These are phyloP conservation scores for Drosophila setosimentum DNA, from an alignment of 2,888 invertebrate genomes.

Conservation along the genomic window DNA sequence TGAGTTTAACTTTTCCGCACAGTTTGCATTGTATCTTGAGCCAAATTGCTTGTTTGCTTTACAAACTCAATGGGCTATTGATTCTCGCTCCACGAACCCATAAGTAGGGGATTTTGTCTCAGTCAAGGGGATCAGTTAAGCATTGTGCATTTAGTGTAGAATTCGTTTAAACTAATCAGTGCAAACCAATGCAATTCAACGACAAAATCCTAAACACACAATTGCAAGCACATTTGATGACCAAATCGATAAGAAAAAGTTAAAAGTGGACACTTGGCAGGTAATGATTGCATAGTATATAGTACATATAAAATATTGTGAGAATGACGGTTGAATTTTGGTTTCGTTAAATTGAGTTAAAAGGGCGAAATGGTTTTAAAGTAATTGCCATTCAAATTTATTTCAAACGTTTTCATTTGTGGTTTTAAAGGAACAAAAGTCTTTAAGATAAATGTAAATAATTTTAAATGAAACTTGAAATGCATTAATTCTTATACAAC, in stretches of 20 bases:
- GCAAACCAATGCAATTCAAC: slow-evolving; percentile 4
- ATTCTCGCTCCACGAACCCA: slow-evolving; percentile 37
- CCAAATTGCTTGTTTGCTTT: slow-evolving; percentile 71
- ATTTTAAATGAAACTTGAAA: not conserved
- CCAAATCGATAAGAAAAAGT: not conserved
- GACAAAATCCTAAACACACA: not conserved
- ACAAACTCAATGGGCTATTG: slow-evolving; percentile 54
- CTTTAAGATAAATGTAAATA: not conserved
- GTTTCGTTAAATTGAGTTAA: not conserved
- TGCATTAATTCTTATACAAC: not conserved
- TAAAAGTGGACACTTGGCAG: not conserved
- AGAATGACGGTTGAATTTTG: not conserved
- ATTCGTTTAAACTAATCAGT: slow-evolving; percentile 4
- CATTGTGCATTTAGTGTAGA: slow-evolving; percentile 42
- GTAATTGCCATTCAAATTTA: not conserved
- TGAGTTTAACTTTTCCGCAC: slow-evolving; percentile 68
- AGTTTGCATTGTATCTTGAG: slow-evolving; percentile 71
- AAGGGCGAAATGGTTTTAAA: not conserved
- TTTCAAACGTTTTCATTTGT: not conserved
- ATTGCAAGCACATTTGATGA: not conserved
- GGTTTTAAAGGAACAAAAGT: not conserved
- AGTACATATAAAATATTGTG: not conserved
- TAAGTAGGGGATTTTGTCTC: slow-evolving; percentile 16
- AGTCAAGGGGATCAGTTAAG: slow-evolving; percentile 39
- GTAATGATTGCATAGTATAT: rapidly evolving